These are phyloP conservation scores for Zaprionus taronus DNA, from an alignment of 1,140 invertebrate genomes.

Conservation along the genomic window DNA sequence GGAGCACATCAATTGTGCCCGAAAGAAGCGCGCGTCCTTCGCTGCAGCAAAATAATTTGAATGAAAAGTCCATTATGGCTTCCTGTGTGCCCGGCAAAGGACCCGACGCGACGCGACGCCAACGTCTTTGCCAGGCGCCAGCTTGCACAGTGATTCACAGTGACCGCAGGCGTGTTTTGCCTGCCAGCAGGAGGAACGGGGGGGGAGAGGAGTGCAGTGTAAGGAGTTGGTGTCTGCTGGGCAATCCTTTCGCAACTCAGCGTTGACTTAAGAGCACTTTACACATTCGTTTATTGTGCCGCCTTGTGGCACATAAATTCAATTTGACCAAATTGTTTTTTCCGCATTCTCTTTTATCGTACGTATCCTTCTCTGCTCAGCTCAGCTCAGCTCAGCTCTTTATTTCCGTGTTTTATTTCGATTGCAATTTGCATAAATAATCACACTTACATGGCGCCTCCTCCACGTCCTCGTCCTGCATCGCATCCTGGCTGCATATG, in stretches of 20 bases:
- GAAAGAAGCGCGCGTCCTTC: slow-evolving; percentile 49
- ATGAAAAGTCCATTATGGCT: slow-evolving; percentile 84
- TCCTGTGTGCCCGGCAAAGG: slow-evolving; percentile 58
- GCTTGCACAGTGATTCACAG: slow-evolving; percentile 56
- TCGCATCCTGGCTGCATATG: slow-evolving; percentile 39
- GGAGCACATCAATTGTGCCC: slow-evolving; percentile 71
- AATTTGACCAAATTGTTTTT: slow-evolving; percentile 74
- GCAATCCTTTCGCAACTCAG: slow-evolving; percentile 58
- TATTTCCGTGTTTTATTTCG: slow-evolving; percentile 43
- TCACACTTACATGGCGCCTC: slow-evolving; percentile 66
- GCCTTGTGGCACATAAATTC: slow-evolving; percentile 72
- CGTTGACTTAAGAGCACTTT: slow-evolving; percentile 76
- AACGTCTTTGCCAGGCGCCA: slow-evolving; percentile 65
- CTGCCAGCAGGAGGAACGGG: not conserved
- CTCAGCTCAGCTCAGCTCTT: slow-evolving; percentile 31
- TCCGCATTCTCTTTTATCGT: slow-evolving; percentile 46
- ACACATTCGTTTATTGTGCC: slow-evolving; percentile 72
- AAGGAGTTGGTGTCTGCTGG: slow-evolving; percentile 13
- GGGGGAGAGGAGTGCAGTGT: not conserved
- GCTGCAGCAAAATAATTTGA: slow-evolving; percentile 78
- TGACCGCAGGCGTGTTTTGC: slow-evolving; percentile 51
- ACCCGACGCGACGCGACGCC: slow-evolving; percentile 55
- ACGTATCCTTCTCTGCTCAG: slow-evolving; percentile 23
- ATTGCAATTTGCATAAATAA: slow-evolving; percentile 80
- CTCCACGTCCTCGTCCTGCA: not conserved